These are phyloP conservation scores for Sminthurides bifidus DNA, from an alignment of 1,140 invertebrate genomes.

Conservation along the genomic window DNA sequence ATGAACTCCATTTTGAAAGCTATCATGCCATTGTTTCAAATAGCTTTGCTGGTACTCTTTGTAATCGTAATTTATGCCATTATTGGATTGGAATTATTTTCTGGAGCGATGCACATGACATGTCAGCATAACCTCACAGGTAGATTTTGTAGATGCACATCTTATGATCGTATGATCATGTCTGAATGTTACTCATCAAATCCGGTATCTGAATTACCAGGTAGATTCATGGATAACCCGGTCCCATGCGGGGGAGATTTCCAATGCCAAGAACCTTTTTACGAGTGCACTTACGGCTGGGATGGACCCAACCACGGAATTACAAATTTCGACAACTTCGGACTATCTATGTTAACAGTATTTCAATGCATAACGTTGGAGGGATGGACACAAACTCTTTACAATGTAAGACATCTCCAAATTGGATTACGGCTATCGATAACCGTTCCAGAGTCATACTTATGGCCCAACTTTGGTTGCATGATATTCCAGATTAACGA, in stretches of 20 bases:
- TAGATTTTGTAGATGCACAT: conserved; percentile 34
- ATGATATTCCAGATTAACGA: conserved; percentile 71
- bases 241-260: conserved; percentile 74
- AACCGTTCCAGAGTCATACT: no score
- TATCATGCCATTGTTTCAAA: conserved; percentile 98
- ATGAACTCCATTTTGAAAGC: conserved; percentile 51
- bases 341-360: conserved; percentile 44
- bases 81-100: conserved; percentile 96
- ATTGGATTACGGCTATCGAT: background rate
- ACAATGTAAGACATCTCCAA: conserved; percentile 56
- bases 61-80: conserved; percentile 99
- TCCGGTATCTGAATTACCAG: conserved; percentile 37
- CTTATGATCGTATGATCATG: no score
- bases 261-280: conserved; percentile 45
- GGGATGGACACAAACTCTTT: conserved; percentile 95
- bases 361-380: conserved; percentile 70
- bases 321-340: conserved; percentile 98
- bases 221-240: conserved; percentile 59
- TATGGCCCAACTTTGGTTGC: background rate
- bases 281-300: conserved; percentile 21
- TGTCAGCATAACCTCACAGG: conserved; percentile 73
- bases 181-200: background rate
- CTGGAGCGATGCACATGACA: conserved; percentile 86
- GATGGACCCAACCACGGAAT: conserved; percentile 90
- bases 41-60: conserved; percentile 95